Conservation (phyloP, 2,888 invertebrate genomes). For the Neoascia interrupta region DNA sequence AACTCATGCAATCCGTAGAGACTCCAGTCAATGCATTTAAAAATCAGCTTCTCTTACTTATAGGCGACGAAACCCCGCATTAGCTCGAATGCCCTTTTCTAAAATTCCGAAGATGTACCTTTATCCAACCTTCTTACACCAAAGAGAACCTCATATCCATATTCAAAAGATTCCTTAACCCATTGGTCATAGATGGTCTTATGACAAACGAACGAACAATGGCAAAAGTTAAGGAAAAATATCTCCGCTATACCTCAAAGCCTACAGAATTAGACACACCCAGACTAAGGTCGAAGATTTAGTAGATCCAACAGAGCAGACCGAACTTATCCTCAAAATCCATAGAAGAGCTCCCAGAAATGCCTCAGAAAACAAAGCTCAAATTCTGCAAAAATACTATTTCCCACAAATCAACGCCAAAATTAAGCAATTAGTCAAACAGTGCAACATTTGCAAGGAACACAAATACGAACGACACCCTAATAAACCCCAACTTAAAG, state of each 20-base stretch:
- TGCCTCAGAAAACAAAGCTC: constrained; percentile 35
- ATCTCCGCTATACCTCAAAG: neutral
- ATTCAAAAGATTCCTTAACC: neutral
- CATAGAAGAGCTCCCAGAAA: constrained; percentile 54
- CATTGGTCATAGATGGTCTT: neutral
- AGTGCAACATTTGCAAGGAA: constrained; percentile 50
- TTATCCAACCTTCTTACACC: neutral
- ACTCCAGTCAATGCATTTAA: constrained; percentile 37
- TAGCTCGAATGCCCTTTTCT: neutral
- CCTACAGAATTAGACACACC: neutral
- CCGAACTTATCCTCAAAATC: neutral
- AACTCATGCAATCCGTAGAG: constrained; percentile 26
- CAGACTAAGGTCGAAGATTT: neutral
- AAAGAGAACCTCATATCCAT: neutral
- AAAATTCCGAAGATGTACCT: neutral
- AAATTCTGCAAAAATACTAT: constrained; percentile 49
- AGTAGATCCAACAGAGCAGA: neutral
- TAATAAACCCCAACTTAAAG: constrained; percentile 30
- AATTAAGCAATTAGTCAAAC: constrained; percentile 36
- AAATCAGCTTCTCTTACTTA: constrained; percentile 19
- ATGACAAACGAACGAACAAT: neutral
- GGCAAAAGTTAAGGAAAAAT: neutral
- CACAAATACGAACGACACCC: constrained; percentile 39
- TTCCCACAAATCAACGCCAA: constrained; percentile 48
- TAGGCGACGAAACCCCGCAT: neutral